Evolutionary conservation across 2,888 invertebrate species (phyloP).

Genomic region (Phortica okadai): DNA sequence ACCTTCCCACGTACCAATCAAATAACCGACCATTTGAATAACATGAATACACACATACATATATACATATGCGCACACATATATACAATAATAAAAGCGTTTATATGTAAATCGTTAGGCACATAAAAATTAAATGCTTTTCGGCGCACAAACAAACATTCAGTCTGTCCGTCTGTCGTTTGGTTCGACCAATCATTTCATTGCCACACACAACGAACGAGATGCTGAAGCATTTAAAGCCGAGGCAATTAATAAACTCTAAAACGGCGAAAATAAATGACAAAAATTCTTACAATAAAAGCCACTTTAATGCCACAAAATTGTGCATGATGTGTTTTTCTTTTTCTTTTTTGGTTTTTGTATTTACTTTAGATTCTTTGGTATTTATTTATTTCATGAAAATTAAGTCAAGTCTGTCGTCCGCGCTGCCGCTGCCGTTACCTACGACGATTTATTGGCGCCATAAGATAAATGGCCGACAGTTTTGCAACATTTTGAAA

Average conservation of each 20-base stretch:
- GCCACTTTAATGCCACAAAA: neutral
- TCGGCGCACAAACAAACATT: neutral
- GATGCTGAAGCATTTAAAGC: neutral
- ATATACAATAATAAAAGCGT: conserved; percentile 11
- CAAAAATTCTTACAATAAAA: conserved; percentile 8
- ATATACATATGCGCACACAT: neutral
- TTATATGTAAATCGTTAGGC: conserved; percentile 11
- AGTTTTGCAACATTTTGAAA: conserved; percentile 12
- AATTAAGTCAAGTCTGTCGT: too few species aligned
- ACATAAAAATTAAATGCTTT: neutral
- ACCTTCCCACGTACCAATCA: neutral
- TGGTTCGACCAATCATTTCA: too few species aligned
- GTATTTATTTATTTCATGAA: neutral
- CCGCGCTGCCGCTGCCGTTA: neutral
- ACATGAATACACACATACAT: neutral
- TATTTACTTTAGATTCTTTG: neutral
- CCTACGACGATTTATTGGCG: conserved; percentile 62
- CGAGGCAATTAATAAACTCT: conserved; percentile 13
- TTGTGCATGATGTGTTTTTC: neutral
- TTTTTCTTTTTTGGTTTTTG: neutral
- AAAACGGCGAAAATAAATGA: neutral
- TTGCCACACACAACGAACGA: too few species aligned
- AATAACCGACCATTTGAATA: neutral
- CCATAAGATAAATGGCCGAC: conserved; percentile 64
- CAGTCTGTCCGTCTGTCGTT: neutral